Conservation (phyloP, 2,888 invertebrate species). For the Hirtodrosophila histrioides region DNA sequence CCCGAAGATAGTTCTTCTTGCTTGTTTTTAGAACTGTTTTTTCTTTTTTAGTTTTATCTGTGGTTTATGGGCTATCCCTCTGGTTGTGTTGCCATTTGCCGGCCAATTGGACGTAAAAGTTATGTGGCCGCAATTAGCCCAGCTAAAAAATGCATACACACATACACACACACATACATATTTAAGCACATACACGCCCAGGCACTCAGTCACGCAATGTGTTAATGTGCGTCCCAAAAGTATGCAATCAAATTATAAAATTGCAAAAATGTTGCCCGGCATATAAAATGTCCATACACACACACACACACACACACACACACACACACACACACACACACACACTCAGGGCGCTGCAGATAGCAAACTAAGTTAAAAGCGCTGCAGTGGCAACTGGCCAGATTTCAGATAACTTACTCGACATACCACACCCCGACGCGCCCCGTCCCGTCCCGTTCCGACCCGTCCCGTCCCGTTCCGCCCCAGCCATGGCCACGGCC, state of each 20-base stretch:
- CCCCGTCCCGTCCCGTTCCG: background rate
- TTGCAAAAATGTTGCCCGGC: conserved; percentile 54
- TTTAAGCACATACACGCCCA: background rate
- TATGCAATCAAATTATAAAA: conserved; percentile 75
- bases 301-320: conserved; percentile 12
- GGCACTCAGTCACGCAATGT: conserved; percentile 43
- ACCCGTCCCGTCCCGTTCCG: background rate
- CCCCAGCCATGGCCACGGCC: background rate
- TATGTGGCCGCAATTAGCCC: conserved; percentile 41
- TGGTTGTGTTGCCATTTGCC: conserved; percentile 32
- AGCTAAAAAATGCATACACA: conserved; percentile 21
- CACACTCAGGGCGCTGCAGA: conserved; percentile 30
- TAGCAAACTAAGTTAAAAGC: conserved; percentile 71
- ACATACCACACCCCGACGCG: conserved; percentile 17
- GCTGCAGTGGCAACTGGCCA: conserved; percentile 59
- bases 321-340: background rate
- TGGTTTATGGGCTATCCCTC: background rate
- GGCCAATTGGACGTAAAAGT: conserved; percentile 50
- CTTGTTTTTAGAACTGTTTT: conserved; percentile 1
- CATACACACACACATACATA: background rate
- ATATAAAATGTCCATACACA: conserved; percentile 43
- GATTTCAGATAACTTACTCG: conserved; percentile 56
- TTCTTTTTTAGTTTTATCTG: background rate
- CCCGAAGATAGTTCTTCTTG: background rate
- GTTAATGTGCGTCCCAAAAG: conserved; percentile 70